These are phyloP conservation scores for Microcebus tavaratra DNA, from an alignment of 2,113 vertebrate species.

Conservation along the genomic window DNA sequence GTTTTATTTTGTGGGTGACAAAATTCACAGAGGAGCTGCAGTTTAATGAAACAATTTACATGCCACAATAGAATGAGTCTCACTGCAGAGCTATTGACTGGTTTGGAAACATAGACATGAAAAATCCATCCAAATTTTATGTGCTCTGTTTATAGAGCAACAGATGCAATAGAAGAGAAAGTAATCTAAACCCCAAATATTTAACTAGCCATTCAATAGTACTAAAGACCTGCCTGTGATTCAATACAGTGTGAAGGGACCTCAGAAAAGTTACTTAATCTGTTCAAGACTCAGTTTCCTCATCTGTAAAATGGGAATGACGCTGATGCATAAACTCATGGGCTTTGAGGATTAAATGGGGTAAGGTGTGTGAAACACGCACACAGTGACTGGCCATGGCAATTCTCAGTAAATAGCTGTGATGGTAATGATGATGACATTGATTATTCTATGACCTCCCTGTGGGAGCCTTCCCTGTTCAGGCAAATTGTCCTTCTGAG, in stretches of 20 bases:
- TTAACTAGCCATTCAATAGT: neutral
- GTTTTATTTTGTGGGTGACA: constrained; percentile 32
- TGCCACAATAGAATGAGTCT: neutral
- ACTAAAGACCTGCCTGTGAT: neutral
- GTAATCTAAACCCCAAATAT: neutral
- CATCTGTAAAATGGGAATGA: neutral
- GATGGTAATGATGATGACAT: neutral
- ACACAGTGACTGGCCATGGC: no score
- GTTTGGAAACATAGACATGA: constrained; percentile 25
- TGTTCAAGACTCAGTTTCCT: neutral
- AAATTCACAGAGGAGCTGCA: neutral
- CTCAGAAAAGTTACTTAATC: neutral
- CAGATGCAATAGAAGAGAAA: neutral
- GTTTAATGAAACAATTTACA: constrained; percentile 37
- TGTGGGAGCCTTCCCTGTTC: neutral
- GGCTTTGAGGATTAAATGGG: neutral
- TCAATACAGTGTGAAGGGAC: neutral
- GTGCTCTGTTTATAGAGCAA: neutral
- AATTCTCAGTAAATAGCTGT: neutral
- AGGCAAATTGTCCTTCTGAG: neutral
- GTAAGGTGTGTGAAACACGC: accelerated
- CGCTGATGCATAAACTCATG: neutral
- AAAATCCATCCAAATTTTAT: neutral
- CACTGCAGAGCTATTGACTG: neutral
- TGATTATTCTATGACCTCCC: neutral